These are phyloP conservation scores for Campoletis raptor DNA, from an alignment of 2,888 invertebrate species.

Conservation along the genomic window DNA sequence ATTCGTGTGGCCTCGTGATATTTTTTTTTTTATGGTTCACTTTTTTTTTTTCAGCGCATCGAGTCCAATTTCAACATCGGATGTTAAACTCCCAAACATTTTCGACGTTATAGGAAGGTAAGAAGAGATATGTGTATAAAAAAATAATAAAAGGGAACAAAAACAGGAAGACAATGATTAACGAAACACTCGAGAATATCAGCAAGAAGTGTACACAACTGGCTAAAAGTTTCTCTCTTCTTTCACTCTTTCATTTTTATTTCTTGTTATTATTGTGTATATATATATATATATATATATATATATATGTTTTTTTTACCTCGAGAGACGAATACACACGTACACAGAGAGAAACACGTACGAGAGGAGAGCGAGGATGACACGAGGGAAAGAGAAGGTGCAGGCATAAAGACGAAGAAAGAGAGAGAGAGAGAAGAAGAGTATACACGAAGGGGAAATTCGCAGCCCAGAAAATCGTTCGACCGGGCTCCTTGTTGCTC, in stretches of 20 bases:
- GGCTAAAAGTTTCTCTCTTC: conserved; percentile 54
- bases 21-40: conserved; percentile 17
- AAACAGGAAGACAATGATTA: conserved; percentile 69
- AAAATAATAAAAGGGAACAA: conserved; percentile 51
- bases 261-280: conserved; percentile 52
- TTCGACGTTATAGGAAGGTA: conserved; percentile 57
- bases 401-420: conserved; percentile 16
- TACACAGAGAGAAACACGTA: not conserved
- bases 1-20: conserved; percentile 28
- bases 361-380: not conserved
- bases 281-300: conserved; percentile 57
- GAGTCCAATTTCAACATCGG: conserved; percentile 16
- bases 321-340: conserved; percentile 45
- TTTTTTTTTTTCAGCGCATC: not conserved
- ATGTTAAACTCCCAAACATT: conserved; percentile 38
- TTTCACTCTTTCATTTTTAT: conserved; percentile 11
- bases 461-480: conserved; percentile 62
- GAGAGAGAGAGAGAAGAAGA: conserved; percentile 18
- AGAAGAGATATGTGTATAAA: conserved; percentile 43
- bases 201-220: conserved; percentile 63
- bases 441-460: conserved; percentile 16
- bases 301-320: conserved; percentile 18
- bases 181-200: conserved; percentile 69
- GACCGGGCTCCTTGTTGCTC: conserved; percentile 60
- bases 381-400: conserved; percentile 15